Evolutionary conservation across 2,113 vertebrate species (phyloP).

Genomic region (Callipepla squamata): DNA sequence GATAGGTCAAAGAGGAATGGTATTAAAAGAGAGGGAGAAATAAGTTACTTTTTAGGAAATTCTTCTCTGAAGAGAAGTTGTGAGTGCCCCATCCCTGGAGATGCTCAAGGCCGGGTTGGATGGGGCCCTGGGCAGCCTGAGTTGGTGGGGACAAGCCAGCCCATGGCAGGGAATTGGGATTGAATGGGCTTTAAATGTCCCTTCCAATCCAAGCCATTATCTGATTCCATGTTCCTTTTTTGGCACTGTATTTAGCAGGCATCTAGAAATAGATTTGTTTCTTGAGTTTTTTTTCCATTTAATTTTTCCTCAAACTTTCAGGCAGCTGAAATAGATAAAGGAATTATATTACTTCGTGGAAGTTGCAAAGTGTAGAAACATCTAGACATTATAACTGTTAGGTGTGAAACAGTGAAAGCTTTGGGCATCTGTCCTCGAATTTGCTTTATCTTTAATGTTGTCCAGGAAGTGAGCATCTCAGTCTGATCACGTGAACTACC

Average conservation of each 20-base stretch:
- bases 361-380: neutral
- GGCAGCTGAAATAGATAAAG: neutral
- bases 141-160: neutral
- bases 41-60: neutral
- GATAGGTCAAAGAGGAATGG: neutral
- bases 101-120: neutral
- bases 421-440: neutral
- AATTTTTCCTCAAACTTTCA: neutral
- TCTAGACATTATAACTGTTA: neutral
- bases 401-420: neutral
- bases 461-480: fast-evolving
- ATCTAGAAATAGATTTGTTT: neutral
- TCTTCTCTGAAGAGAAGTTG: neutral
- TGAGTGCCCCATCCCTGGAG: neutral
- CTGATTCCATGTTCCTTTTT: neutral
- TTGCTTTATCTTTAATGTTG: neutral
- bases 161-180: neutral
- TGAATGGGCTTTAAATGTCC: neutral
- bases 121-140: neutral
- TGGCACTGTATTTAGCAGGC: neutral
- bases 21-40: neutral
- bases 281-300: fast-evolving
- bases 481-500: neutral
- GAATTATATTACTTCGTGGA: neutral
- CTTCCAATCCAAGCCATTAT: neutral